Base-by-base conservation (phyloP, 2,888 invertebrate genomes). In the Lasioglossum lativentre region DNA sequence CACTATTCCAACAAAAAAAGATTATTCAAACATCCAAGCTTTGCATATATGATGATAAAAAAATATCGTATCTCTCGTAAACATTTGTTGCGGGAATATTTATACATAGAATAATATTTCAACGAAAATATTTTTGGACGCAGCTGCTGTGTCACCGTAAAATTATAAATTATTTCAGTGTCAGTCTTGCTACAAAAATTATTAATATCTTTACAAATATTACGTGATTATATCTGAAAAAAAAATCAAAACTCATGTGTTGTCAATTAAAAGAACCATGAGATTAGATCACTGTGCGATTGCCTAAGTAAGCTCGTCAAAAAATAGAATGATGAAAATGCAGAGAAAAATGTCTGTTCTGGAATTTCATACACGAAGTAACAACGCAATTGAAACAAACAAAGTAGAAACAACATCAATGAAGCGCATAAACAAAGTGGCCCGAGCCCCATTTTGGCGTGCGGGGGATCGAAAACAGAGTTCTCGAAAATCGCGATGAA, bases 381-480 rank as follows among this genome's bases (percentile, higher is more conserved):
- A 40, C 70, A n/a, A 40, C 38, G 12, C 66, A 38, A 12, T 68
- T 68, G 2, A 68, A 38, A 38, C 10, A 38, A 38, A 16, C 14
- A 59, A 10, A 30, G 34, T 38, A 38, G 23, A 12, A 23, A 23
- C 10, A 10, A 38, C 12, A 34, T 19, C 68, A 19, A 52, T 42
- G 68, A 40, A 85, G 73, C 19, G 19, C 30, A 27, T 4, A 42
- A 74, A 79, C 52, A 76, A 89, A 83, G 68, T 80, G 78, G 83
- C 76, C 27, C 78, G 82, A 75, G 75, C 34, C 77, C 59, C 77
- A 70, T 82, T 83, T 90, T 86, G 90, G 90, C 88, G 38, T 63
- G 77, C 38, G 56, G 30, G 78, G 16, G 59, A 74, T 56, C 47
- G 73, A 23, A 68, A 78, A 47, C 75, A 38, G 76, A 76, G 80